Conservation (phyloP, 2,113 vertebrate genomes). For the Albula glossodonta region DNA sequence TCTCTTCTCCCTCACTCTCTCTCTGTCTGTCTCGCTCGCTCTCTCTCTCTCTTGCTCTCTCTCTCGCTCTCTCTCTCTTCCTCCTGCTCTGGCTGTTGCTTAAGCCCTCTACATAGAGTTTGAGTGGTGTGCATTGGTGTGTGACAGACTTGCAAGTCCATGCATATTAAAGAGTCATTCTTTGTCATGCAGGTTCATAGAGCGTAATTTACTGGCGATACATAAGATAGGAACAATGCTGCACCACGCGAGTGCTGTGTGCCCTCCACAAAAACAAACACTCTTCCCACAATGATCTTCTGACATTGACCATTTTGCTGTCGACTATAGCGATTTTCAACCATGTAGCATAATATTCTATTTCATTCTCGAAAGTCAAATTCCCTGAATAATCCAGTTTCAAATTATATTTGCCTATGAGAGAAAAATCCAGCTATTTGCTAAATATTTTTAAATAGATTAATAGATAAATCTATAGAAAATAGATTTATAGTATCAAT, state of each 20-base stretch:
- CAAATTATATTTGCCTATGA: background rate
- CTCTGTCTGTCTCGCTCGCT: background rate
- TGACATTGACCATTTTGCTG: background rate
- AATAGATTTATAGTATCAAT: no score
- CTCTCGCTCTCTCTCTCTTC: no score
- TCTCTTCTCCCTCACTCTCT: background rate
- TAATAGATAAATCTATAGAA: no score
- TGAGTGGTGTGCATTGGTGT: no score
- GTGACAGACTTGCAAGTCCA: no score
- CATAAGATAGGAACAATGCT: no score
- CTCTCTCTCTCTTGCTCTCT: background rate
- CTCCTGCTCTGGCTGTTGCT: no score
- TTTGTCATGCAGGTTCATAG: no score
- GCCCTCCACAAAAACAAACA: background rate
- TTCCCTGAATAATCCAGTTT: background rate
- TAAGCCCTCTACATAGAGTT: no score
- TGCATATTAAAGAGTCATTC: no score
- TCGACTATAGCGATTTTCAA: background rate
- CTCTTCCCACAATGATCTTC: background rate
- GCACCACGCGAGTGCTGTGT: background rate
- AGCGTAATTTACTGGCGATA: no score
- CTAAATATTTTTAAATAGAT: background rate
- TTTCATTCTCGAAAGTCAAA: background rate
- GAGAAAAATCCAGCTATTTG: background rate
- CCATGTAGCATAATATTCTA: background rate